Evolutionary conservation across 2,888 invertebrate genomes (phyloP).

Genomic region (Bellardia pandia): DNA sequence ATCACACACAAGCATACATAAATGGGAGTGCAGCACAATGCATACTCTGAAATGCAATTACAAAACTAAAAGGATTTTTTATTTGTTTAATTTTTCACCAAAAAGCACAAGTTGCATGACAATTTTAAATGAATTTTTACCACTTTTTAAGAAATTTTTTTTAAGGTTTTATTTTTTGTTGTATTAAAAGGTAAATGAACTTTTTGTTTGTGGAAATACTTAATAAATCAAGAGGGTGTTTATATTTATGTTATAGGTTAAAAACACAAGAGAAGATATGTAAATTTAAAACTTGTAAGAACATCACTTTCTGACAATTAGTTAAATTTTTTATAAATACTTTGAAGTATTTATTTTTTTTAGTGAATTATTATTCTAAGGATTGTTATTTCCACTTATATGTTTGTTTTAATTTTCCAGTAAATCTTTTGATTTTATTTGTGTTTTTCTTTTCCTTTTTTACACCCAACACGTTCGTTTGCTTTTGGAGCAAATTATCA

Average conservation of each 20-base stretch:
- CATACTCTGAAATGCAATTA: slow-evolving; percentile 45
- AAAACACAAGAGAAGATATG: neutral
- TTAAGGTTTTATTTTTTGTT: neutral
- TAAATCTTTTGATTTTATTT: neutral
- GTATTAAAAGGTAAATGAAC: slow-evolving; percentile 33
- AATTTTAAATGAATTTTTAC: slow-evolving; percentile 29
- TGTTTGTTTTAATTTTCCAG: neutral
- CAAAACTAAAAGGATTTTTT: slow-evolving; percentile 23
- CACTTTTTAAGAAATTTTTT: slow-evolving; percentile 10
- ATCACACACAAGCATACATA: neutral
- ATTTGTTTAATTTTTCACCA: slow-evolving; percentile 11
- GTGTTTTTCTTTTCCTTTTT: slow-evolving; percentile 15
- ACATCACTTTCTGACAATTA: neutral
- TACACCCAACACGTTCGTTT: slow-evolving; percentile 61
- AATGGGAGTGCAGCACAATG: slow-evolving; percentile 13
- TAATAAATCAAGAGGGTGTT: neutral
- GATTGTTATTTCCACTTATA: neutral
- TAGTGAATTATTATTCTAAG: neutral
- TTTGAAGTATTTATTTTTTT: neutral
- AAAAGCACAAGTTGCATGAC: slow-evolving; percentile 54
- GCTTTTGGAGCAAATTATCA: slow-evolving; percentile 61
- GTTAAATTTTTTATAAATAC: neutral
- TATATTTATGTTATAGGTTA: slow-evolving; percentile 6
- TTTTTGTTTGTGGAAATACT: neutral
- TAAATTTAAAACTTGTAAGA: neutral